phyloP scores from a whole-genome alignment of 2,113 vertebrate genomes.

The Climacteris rufus region DNA sequence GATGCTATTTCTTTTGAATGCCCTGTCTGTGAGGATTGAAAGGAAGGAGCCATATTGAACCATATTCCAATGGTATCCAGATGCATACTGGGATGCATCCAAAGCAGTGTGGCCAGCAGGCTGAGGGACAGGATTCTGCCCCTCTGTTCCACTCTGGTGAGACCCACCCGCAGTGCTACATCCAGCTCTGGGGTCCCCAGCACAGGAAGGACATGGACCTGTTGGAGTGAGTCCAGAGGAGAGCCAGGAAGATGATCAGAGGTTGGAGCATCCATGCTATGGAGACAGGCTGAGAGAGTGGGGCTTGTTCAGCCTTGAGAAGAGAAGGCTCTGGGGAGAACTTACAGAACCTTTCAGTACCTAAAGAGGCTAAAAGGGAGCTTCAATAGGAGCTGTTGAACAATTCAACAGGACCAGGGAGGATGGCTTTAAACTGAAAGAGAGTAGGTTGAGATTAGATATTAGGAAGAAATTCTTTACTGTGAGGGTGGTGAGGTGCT shows the following conservation, averaged over 20 bases:
- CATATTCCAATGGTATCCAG: no score
- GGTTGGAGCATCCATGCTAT: accelerated
- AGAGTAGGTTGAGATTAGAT: background rate
- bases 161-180: background rate
- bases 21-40: accelerated
- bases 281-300: background rate
- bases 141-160: background rate
- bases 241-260: accelerated
- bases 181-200: background rate
- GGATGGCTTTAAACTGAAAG: background rate
- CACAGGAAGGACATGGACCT: background rate
- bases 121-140: background rate
- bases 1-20: background rate
- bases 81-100: background rate
- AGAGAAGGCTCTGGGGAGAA: background rate
- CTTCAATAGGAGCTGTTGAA: background rate
- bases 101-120: background rate
- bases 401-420: background rate
- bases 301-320: background rate
- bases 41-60: background rate
- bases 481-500: background rate
- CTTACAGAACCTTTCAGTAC: background rate
- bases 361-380: background rate
- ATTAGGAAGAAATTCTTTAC: background rate
- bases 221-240: accelerated